These are phyloP conservation scores for Polia nebulosa DNA, from an alignment of 2,888 invertebrate genomes.

Conservation along the genomic window DNA sequence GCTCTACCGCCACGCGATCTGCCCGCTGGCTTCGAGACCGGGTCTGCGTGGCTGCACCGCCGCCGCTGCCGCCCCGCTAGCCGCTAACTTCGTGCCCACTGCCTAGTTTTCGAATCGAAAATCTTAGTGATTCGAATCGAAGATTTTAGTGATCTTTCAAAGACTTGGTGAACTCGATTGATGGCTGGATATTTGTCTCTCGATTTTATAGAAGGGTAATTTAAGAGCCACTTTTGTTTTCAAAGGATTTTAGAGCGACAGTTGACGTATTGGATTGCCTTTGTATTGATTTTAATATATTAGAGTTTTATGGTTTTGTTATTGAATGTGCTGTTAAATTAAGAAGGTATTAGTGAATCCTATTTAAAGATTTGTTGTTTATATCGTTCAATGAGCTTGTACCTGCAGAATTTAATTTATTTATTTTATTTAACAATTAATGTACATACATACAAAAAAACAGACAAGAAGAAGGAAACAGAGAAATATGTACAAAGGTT, in stretches of 20 bases:
- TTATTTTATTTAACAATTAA: no score
- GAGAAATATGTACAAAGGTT: no score
- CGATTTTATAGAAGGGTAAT: slow-evolving; percentile 36
- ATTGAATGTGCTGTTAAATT: background rate
- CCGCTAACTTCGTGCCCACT: slow-evolving; percentile 8
- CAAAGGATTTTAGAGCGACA: slow-evolving; percentile 26
- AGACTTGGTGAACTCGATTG: slow-evolving; percentile 27
- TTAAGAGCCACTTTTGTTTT: slow-evolving; percentile 39
- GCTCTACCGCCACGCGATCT: no score
- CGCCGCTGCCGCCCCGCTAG: no score
- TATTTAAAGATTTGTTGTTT: background rate
- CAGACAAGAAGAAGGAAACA: no score
- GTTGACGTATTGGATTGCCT: slow-evolving; percentile 31
- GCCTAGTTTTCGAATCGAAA: no score
- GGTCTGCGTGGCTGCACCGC: no score
- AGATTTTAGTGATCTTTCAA: slow-evolving; percentile 31
- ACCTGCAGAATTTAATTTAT: no score
- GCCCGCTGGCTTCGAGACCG: no score
- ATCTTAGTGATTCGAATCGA: slow-evolving; percentile 34
- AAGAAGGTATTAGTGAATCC: background rate
- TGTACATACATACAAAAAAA: no score
- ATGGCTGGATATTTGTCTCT: slow-evolving; percentile 45
- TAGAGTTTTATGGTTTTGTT: background rate
- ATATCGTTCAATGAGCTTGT: background rate
- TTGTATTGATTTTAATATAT: slow-evolving; percentile 30